These are phyloP conservation scores for Pristis pectinata DNA, from an alignment of 2,797 vertebrate genomes.

Conservation along the genomic window DNA sequence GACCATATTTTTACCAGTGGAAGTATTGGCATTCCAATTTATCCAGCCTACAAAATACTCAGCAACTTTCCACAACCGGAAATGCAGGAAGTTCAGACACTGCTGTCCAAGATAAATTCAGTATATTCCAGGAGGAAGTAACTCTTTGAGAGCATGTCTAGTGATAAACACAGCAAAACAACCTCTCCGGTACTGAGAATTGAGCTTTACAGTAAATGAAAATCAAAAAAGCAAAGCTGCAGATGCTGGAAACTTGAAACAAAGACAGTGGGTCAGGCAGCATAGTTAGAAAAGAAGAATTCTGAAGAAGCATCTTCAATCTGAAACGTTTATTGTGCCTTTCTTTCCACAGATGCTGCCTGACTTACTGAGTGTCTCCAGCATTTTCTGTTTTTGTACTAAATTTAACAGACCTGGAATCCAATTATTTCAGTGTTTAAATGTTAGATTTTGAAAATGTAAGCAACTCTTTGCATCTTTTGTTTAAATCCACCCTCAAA, in stretches of 20 bases:
- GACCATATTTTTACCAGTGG: neutral
- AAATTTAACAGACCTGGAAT: neutral
- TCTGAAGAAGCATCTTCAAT: no score
- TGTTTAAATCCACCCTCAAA: neutral
- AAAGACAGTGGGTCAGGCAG: no score
- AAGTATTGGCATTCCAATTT: neutral
- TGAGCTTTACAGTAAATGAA: no score
- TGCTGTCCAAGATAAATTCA: neutral
- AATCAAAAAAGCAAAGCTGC: no score
- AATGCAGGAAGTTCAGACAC: neutral
- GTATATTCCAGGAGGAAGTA: neutral
- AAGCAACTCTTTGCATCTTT: no score
- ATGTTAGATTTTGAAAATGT: neutral
- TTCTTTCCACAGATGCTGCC: no score
- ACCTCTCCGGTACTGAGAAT: neutral
- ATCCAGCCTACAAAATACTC: neutral
- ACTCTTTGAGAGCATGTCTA: neutral
- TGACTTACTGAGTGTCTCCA: no score
- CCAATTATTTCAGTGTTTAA: neutral
- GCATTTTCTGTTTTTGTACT: no score
- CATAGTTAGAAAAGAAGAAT: no score
- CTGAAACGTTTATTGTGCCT: no score
- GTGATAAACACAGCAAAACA: neutral
- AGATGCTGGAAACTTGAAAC: no score
- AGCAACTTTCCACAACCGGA: neutral